Conservation (phyloP, 2,797 vertebrate species). For the Myiothlypis coronata region DNA sequence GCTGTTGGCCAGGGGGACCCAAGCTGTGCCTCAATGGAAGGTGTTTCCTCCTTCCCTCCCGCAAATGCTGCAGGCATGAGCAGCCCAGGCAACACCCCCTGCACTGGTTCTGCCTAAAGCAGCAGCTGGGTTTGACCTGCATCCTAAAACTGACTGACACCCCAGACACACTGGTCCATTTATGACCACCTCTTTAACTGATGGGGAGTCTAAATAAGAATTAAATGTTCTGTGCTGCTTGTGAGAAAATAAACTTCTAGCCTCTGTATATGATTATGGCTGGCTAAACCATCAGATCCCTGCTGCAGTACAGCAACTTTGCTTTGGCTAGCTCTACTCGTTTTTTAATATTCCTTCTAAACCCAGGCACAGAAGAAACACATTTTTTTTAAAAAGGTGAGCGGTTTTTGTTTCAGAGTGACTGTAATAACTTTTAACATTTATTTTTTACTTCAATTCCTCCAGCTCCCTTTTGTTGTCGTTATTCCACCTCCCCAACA, state of each 20-base stretch:
- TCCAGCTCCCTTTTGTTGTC: not conserved
- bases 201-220: not conserved
- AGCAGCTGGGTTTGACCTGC: not conserved
- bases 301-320: not conserved
- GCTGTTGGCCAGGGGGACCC: not conserved
- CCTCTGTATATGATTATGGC: not conserved
- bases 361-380: not conserved
- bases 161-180: not conserved
- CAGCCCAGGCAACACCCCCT: not conserved
- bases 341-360: not conserved
- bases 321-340: not conserved
- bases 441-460: not conserved
- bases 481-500: rapidly evolving
- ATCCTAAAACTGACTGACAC: not conserved
- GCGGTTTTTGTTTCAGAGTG: not conserved
- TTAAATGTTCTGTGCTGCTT: not conserved
- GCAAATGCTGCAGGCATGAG: not conserved
- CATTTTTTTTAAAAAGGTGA: not conserved
- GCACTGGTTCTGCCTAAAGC: not conserved
- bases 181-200: not conserved
- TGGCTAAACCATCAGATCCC: not conserved
- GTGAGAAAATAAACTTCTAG: not conserved
- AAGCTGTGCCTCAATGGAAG: not conserved
- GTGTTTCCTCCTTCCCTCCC: not conserved
- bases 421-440: not conserved